A percentile compares a stretch with the other conserved stretches of the same genome.
phyloP scores from a whole-genome alignment of 2,888 invertebrate genomes.

The Acrobasis repandana region DNA sequence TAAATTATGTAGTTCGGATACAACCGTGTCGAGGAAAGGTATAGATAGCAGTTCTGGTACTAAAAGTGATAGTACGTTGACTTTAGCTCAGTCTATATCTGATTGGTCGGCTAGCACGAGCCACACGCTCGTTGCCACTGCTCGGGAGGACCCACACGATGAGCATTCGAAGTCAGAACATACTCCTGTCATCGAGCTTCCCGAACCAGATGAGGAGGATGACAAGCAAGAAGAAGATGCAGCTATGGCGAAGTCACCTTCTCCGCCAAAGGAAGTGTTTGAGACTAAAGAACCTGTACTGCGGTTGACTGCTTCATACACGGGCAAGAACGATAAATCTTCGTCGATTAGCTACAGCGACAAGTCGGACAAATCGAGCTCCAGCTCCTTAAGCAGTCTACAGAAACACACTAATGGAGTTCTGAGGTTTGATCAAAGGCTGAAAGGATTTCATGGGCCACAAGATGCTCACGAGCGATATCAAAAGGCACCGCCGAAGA shows the following conservation, averaged over 20 bases:
- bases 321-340: slow-evolving; percentile 69
- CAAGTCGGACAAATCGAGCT: slow-evolving; percentile 79
- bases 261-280: slow-evolving; percentile 46
- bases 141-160: slow-evolving; percentile 72
- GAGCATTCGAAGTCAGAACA: slow-evolving; percentile 74
- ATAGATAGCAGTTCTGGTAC: slow-evolving; percentile 86
- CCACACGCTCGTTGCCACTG: slow-evolving; percentile 87
- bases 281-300: slow-evolving; percentile 60
- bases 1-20: slow-evolving; percentile 84
- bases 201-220: slow-evolving; percentile 44
- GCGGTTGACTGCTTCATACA: slow-evolving; percentile 58
- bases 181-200: slow-evolving; percentile 69
- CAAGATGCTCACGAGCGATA: slow-evolving; percentile 64
- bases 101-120: slow-evolving; percentile 93
- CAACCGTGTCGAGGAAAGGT: slow-evolving; percentile 75
- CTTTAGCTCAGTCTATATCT: slow-evolving; percentile 89
- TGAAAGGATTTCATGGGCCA: slow-evolving; percentile 55
- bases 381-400: slow-evolving; percentile 76
- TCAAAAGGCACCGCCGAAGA: slow-evolving; percentile 73
- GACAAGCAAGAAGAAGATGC: slow-evolving; percentile 47
- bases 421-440: slow-evolving; percentile 64
- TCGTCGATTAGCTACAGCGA: slow-evolving; percentile 80
- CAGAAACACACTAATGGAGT: slow-evolving; percentile 73
- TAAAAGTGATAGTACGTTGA: slow-evolving; percentile 91
- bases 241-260: slow-evolving; percentile 42